Base-by-base conservation (phyloP, 1,140 invertebrate species). In the Zaprionus davidi region DNA sequence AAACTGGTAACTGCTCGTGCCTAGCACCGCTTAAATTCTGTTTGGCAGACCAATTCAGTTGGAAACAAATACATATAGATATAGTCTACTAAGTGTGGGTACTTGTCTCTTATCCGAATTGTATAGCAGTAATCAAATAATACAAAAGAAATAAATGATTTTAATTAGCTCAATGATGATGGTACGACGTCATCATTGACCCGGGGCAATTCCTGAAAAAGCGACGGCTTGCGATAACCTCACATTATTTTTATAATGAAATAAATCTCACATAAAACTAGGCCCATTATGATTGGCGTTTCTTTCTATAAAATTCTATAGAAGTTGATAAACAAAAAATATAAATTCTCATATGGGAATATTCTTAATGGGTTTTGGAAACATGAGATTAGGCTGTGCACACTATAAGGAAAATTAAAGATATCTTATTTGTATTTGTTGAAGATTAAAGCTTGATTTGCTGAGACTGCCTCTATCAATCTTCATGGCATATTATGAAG, bases 1-100 rank as follows among this genome's bases (percentile, higher is more conserved):
- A 56, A 71, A 36, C 62, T 73, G 75, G 75, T 73, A 63, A 73
- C 70, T 20, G 64, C 0, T 41, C 24, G 71, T 73, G 53, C 75
- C 64, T 41, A 68, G 75, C 64, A 77, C 75, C 53, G 46, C 26
- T 66, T n/a, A 5, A 20, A 26, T 71, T 65, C 44, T 63, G 57
- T 64, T 38, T 58, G 36, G 22, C 56, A 63, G 65, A 62, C 57
- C 59, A 26, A 26, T 34, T 24, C 53, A 31, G 15, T 4, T 46
- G 12, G 36, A 15, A 15, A 46, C 15, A n/a, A 46, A n/a, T n/a
- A 46, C 41, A 38, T 13, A 38, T 13, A 38, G 36, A 38, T 17
- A 46, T 46, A 46, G 15, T 46, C 6, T 46, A 9, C 41, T 63
- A 34, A 20, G 9, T 49, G 41, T 15, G 44, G 6, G 26, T 34